phyloP scores from a whole-genome alignment of 2,797 vertebrate genomes.

The Sebastolobus alascanus region DNA sequence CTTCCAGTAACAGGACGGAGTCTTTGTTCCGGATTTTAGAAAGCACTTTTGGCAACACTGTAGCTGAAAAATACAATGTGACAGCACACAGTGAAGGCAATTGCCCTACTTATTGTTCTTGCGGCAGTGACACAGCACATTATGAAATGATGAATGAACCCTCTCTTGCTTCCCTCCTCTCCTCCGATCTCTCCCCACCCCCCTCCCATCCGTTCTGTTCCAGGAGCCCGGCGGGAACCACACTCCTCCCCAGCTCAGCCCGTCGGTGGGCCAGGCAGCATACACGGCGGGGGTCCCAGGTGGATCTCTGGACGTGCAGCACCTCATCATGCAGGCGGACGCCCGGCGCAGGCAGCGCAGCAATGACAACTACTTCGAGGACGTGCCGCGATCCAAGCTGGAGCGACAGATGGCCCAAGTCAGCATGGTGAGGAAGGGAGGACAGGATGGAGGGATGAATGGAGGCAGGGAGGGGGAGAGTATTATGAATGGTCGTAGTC shows the following conservation, averaged over 20 bases:
- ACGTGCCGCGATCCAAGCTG: conserved; percentile 98
- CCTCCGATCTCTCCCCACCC: background rate
- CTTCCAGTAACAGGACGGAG: background rate
- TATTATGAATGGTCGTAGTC: conserved; percentile 56
- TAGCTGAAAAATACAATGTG: conserved; percentile 51
- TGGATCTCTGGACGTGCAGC: conserved; percentile 98
- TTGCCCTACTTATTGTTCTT: conserved; percentile 55
- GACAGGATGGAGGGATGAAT: conserved; percentile 61
- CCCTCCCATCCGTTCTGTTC: conserved; percentile 3
- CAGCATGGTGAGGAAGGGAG: conserved; percentile 87
- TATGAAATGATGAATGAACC: conserved; percentile 66
- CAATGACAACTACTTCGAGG: conserved; percentile 99
- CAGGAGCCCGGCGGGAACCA: conserved; percentile 97
- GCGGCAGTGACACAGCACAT: conserved; percentile 55
- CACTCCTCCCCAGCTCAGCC: conserved; percentile 97
- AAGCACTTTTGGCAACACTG: conserved; percentile 23
- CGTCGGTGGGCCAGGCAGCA: conserved; percentile 94
- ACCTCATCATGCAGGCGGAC: conserved; percentile 99
- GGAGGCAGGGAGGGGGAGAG: conserved; percentile 29
- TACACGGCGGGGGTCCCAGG: conserved; percentile 90
- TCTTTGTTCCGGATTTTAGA: conserved; percentile 6
- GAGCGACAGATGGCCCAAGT: conserved; percentile 99
- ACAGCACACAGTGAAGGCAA: conserved; percentile 29
- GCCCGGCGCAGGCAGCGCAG: conserved; percentile 97
- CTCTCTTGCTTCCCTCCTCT: conserved; percentile 14